These are phyloP conservation scores for Eupithecia pulchellata DNA, from an alignment of 2,888 invertebrate genomes.

Conservation along the genomic window DNA sequence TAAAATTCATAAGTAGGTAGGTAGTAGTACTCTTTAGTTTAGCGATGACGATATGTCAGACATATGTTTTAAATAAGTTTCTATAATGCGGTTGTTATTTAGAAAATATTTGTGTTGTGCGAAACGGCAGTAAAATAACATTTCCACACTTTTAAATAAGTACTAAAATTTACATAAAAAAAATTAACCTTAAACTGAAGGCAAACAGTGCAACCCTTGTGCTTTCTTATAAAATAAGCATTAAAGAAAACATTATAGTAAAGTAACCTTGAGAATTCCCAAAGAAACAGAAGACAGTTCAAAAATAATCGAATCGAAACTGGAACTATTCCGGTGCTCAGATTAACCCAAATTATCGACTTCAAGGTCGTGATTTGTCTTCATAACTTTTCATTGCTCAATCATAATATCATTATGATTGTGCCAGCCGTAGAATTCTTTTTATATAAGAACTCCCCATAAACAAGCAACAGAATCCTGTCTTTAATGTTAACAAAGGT, in stretches of 20 bases:
- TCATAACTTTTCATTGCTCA: constrained; percentile 7
- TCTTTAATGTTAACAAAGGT: background rate
- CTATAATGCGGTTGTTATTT: background rate
- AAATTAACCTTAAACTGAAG: background rate
- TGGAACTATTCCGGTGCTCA: constrained; percentile 28
- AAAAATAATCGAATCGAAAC: constrained; percentile 1
- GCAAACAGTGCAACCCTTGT: background rate
- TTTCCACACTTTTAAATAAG: too few relatives aligned
- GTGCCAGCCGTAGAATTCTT: too few relatives aligned
- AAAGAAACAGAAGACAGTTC: constrained; percentile 8
- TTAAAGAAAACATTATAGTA: constrained; percentile 6
- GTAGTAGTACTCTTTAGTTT: background rate
- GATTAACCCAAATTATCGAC: constrained; percentile 31
- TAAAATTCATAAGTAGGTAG: constrained; percentile 1
- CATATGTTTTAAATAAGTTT: constrained; percentile 12
- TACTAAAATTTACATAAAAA: too few relatives aligned
- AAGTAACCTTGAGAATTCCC: constrained; percentile 19
- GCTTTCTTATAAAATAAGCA: background rate
- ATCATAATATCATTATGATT: background rate
- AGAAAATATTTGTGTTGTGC: background rate
- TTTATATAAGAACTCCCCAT: too few relatives aligned
- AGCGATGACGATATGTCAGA: constrained; percentile 15
- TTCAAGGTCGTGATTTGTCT: constrained; percentile 25
- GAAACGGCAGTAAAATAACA: background rate
- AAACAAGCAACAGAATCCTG: too few relatives aligned